phyloP scores from a whole-genome alignment of 2,888 invertebrate genomes.

The Strigamia transsilvanica region DNA sequence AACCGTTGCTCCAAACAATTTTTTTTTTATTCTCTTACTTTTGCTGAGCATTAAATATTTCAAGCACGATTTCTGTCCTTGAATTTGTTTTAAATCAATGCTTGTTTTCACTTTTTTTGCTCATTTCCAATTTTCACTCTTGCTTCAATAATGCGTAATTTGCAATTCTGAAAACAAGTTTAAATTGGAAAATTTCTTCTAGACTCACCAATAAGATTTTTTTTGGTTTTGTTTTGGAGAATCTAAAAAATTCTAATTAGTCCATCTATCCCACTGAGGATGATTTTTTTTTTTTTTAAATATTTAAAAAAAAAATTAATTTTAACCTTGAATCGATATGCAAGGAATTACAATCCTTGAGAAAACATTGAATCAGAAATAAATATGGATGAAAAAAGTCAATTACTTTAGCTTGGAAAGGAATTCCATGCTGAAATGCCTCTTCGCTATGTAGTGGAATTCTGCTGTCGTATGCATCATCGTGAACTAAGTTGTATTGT shows the following conservation, averaged over 20 bases:
- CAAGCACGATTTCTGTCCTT: not conserved
- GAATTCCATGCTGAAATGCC: conserved; percentile 95
- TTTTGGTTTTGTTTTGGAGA: too few species aligned
- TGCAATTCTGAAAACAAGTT: too few species aligned
- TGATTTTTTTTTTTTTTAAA: not conserved
- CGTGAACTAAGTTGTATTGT: conserved; percentile 92
- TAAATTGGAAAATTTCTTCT: too few species aligned
- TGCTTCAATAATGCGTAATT: too few species aligned
- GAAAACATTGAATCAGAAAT: not conserved
- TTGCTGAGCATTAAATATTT: not conserved
- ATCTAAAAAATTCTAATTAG: too few species aligned
- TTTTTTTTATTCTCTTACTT: not conserved
- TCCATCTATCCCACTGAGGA: too few species aligned
- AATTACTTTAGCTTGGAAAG: conserved; percentile 94
- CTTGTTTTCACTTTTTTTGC: too few species aligned
- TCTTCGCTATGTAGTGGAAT: conserved; percentile 97
- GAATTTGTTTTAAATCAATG: too few species aligned
- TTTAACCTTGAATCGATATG: not conserved
- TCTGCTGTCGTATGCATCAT: conserved; percentile 94
- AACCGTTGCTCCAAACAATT: not conserved
- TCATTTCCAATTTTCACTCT: too few species aligned
- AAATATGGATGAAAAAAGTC: not conserved
- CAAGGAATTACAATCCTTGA: not conserved
- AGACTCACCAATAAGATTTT: too few species aligned
- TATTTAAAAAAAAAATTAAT: not conserved